Evolutionary conservation across 2,797 vertebrate genomes (phyloP).

Genomic region (Synaphobranchus kaupii): DNA sequence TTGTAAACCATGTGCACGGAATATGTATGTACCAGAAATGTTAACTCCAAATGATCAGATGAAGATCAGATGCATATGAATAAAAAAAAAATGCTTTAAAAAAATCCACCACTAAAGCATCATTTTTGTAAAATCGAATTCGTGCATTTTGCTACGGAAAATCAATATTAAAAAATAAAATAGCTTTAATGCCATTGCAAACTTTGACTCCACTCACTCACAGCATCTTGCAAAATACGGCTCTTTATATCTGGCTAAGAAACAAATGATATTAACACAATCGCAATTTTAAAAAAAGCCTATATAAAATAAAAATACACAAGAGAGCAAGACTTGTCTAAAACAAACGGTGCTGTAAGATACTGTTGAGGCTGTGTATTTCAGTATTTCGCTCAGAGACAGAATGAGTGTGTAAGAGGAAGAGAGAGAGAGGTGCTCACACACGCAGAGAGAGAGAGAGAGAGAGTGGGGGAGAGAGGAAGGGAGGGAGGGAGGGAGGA

Average conservation of each 20-base stretch:
- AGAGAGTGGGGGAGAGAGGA: constrained; percentile 33
- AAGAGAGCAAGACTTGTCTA: neutral
- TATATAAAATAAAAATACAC: neutral
- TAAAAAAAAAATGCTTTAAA: neutral
- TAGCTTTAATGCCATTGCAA: constrained; percentile 1
- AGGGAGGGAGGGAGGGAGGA: constrained; percentile 51
- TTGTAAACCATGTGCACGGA: constrained; percentile 55
- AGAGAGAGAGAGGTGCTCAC: constrained; percentile 28
- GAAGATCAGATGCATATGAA: constrained; percentile 18
- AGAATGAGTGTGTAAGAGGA: constrained; percentile 19
- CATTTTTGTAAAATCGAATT: constrained; percentile 24
- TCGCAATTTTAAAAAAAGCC: neutral
- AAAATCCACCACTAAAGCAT: constrained; percentile 6
- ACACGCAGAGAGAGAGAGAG: neutral
- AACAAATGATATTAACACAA: constrained; percentile 12
- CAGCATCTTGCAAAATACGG: neutral
- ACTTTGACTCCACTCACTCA: neutral
- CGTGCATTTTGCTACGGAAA: neutral
- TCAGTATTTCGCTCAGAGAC: constrained; percentile 49
- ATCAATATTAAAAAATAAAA: neutral
- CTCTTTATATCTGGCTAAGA: constrained; percentile 30
- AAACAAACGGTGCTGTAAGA: constrained; percentile 50
- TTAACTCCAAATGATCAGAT: constrained; percentile 46
- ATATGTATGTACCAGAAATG: constrained; percentile 43
- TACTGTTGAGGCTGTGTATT: constrained; percentile 57